A percentile compares a stretch with the other conserved stretches of the same genome.
phyloP scores from a whole-genome alignment of 2,888 invertebrate genomes.

The Ashinkailepas kermadecensis region DNA sequence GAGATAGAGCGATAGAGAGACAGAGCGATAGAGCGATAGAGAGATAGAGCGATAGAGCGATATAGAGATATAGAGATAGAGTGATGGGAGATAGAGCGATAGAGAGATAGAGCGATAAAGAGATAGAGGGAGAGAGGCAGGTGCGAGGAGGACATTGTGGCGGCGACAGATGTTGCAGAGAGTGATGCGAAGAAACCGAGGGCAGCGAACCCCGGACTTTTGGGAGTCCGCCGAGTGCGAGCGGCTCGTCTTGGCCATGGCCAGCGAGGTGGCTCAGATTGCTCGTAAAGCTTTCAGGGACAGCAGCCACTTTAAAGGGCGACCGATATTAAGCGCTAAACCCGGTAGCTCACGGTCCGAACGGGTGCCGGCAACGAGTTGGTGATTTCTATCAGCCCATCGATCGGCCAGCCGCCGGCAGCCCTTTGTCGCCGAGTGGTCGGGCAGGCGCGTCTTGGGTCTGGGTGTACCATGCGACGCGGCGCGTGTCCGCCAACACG shows the following conservation, averaged over 20 bases:
- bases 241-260: background rate
- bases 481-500: background rate
- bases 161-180: too few species aligned
- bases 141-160: too few species aligned
- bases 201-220: too few species aligned
- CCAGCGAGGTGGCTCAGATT: background rate
- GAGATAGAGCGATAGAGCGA: too few species aligned
- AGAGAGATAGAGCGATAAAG: too few species aligned
- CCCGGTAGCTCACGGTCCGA: constrained; percentile 4
- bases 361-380: background rate
- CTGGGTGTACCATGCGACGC: background rate
- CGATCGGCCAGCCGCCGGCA: background rate
- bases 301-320: constrained; percentile 18
- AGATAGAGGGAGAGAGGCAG: too few species aligned
- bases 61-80: too few species aligned
- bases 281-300: constrained; percentile 21
- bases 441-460: background rate
- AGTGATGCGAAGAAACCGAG: too few species aligned
- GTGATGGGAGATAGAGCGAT: too few species aligned
- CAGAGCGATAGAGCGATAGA: too few species aligned
- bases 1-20: too few species aligned
- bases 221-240: too few species aligned
- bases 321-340: constrained; percentile 16
- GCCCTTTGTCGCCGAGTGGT: background rate
- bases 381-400: constrained; percentile 1